Conservation (phyloP, 2,888 invertebrate genomes). For the Pyrrhia umbra region DNA sequence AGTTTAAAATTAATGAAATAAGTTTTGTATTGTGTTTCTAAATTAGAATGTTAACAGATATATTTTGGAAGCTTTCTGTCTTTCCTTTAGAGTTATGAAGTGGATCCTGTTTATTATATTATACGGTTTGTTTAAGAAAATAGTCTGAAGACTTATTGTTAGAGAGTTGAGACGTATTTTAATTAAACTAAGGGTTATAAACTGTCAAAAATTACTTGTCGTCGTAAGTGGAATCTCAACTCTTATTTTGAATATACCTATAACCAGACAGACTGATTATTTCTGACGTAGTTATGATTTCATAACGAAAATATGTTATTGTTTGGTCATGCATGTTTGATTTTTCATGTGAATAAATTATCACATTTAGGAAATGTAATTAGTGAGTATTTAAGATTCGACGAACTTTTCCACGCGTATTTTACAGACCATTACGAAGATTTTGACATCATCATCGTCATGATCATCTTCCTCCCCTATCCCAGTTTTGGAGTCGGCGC, state of each 20-base stretch:
- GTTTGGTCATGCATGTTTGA: neutral
- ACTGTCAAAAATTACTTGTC: neutral
- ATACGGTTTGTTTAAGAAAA: neutral
- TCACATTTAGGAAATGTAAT: neutral
- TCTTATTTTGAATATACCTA: neutral
- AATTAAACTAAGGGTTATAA: neutral
- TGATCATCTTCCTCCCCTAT: too few species aligned
- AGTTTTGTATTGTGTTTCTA: constrained; percentile 43
- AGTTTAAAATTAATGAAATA: constrained; percentile 59
- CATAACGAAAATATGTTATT: neutral
- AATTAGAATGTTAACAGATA: constrained; percentile 45
- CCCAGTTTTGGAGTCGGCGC: too few species aligned
- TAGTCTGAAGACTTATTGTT: neutral
- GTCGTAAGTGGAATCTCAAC: neutral
- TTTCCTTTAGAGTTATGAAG: constrained; percentile 20
- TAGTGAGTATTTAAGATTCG: neutral
- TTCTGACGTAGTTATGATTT: constrained; percentile 2
- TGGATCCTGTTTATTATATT: constrained; percentile 5
- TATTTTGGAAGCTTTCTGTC: constrained; percentile 37
- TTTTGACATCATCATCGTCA: neutral
- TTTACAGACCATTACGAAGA: neutral
- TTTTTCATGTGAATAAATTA: neutral
- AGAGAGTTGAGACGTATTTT: neutral
- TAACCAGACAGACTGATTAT: neutral
- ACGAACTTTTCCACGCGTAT: neutral